Evolutionary conservation across 2,888 invertebrate genomes (phyloP).

Genomic region (Lithophane semibrunnea): DNA sequence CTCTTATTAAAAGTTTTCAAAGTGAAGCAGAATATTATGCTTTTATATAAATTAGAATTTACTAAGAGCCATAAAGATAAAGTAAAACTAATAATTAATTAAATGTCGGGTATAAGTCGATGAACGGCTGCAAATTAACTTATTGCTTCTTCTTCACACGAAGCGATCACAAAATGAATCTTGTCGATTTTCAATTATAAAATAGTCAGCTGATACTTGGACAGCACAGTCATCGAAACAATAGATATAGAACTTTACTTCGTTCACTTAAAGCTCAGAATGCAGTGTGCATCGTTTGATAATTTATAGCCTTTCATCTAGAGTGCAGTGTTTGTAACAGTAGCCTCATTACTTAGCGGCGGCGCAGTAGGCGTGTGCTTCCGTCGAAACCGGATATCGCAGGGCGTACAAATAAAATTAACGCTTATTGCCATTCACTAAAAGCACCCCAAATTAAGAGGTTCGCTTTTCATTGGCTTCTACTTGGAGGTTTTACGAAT

Average conservation of each 20-base stretch:
- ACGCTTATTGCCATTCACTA: conserved; percentile 82
- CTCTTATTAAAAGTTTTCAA: neutral
- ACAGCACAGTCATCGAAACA: conserved; percentile 15
- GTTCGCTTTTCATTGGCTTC: conserved; percentile 71
- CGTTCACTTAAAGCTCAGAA: conserved; percentile 66
- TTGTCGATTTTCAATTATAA: conserved; percentile 67
- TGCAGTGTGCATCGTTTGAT: conserved; percentile 59
- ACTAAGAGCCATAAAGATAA: neutral
- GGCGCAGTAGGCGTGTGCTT: conserved; percentile 85
- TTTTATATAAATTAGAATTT: neutral
- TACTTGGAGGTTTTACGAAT: conserved; percentile 57
- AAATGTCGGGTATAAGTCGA: conserved; percentile 19
- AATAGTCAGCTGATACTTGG: conserved; percentile 58
- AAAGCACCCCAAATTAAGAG: conserved; percentile 74
- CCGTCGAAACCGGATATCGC: conserved; percentile 87
- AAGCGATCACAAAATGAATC: conserved; percentile 61
- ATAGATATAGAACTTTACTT: conserved; percentile 54
- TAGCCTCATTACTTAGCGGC: conserved; percentile 88
- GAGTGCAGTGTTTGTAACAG: conserved; percentile 80
- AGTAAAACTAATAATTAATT: conserved; percentile 5
- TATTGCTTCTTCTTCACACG: conserved; percentile 41
- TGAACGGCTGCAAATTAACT: conserved; percentile 43
- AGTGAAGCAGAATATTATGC: neutral
- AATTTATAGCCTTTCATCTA: conserved; percentile 75
- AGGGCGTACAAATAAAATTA: conserved; percentile 87